Conservation (phyloP, 2,888 invertebrate species). For the Acrobeloides nanus region DNA sequence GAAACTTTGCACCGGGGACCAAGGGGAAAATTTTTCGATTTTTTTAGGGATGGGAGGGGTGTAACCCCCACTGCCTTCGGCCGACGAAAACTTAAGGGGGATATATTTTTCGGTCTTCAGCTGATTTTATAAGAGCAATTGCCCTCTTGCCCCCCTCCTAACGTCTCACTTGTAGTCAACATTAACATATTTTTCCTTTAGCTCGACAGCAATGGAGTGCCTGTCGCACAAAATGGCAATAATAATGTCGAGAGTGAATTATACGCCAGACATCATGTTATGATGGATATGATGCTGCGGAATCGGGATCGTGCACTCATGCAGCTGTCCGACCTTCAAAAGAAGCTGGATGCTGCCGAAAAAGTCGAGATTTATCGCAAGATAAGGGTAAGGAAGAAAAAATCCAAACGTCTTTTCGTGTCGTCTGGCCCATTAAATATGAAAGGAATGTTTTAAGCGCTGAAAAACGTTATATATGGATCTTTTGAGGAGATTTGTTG, state of each 20-base stretch:
- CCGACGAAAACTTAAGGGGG: not conserved
- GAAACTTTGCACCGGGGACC: too few species aligned
- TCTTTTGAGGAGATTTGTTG: too few species aligned
- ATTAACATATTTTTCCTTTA: slow-evolving; percentile 11
- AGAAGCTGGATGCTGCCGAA: slow-evolving; percentile 49
- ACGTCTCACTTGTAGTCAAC: not conserved
- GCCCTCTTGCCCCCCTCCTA: too few species aligned
- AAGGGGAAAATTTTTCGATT: too few species aligned
- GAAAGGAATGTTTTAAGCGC: too few species aligned
- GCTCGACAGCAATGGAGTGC: slow-evolving; percentile 35
- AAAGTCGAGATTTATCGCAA: slow-evolving; percentile 40
- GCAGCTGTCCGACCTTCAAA: slow-evolving; percentile 46
- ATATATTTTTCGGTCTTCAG: not conserved
- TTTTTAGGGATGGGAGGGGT: too few species aligned
- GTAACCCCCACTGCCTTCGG: too few species aligned
- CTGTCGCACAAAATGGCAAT: slow-evolving; percentile 15
- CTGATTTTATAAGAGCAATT: not conserved
- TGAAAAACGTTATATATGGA: too few species aligned
- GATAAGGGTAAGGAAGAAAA: slow-evolving; percentile 25
- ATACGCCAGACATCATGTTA: slow-evolving; percentile 42
- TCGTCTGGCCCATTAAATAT: too few species aligned
- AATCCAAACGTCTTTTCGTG: too few species aligned
- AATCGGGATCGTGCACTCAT: slow-evolving; percentile 35
- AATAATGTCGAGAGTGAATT: slow-evolving; percentile 32
- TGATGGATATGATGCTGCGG: slow-evolving; percentile 52